Percentiles rank a stretch among this genome's conserved stretches.
These are phyloP conservation scores for Apamea monoglypha DNA, from an alignment of 2,888 invertebrate genomes.

Conservation along the genomic window DNA sequence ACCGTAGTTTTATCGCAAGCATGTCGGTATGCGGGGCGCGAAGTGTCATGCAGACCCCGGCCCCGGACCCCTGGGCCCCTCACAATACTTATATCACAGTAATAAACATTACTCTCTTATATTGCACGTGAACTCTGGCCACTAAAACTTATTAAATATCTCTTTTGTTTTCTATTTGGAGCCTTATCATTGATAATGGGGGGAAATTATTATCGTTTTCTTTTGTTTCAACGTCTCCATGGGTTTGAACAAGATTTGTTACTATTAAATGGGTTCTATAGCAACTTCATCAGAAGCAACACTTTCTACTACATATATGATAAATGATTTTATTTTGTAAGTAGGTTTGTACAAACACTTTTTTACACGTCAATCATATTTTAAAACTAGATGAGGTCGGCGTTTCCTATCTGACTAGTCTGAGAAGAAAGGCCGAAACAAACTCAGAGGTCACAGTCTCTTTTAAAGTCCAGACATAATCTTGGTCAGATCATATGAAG, in stretches of 20 bases:
- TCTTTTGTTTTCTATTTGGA: conserved; percentile 16
- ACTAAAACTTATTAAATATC: conserved; percentile 50
- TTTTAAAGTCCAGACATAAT: too few species aligned
- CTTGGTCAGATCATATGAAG: too few species aligned
- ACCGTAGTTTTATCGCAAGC: conserved; percentile 35
- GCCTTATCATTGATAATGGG: background rate
- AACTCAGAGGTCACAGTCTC: too few species aligned
- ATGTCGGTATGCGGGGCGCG: conserved; percentile 62
- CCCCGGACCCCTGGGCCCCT: conserved; percentile 12
- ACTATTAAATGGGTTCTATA: background rate
- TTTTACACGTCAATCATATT: too few species aligned
- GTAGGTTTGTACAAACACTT: too few species aligned
- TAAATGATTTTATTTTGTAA: too few species aligned
- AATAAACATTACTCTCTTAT: conserved; percentile 64
- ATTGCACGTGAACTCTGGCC: conserved; percentile 35
- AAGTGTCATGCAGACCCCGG: conserved; percentile 40
- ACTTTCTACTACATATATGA: too few species aligned
- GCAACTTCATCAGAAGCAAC: background rate
- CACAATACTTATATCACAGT: conserved; percentile 62
- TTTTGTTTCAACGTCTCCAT: background rate
- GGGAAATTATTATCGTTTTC: background rate
- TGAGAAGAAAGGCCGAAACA: too few species aligned
- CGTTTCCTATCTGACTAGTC: too few species aligned
- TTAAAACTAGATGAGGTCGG: too few species aligned
- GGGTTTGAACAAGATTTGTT: background rate